Base-by-base conservation (phyloP, 2,888 invertebrate species). In the Sphaerophoria rueppellii region DNA sequence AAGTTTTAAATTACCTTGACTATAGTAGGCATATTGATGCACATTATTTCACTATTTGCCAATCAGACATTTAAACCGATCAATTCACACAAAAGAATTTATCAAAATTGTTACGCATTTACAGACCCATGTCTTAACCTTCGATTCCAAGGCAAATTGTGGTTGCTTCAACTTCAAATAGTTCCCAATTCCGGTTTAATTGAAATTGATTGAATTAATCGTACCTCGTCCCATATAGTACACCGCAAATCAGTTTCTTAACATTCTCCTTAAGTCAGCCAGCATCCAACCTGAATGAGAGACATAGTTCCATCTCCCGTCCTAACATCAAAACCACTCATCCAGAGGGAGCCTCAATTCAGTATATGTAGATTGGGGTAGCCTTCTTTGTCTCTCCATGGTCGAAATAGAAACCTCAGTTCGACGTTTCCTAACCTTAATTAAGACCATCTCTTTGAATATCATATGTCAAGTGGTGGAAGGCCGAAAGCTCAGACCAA, bases 361-460 rank as follows among this genome's bases (percentile, higher is more conserved):
- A 24, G 24, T 24, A 2, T 24, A 24, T 24, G 24, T 24, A 24
- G 24, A 24, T 24, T 24, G 32, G 35, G 6, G 4, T 32, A 9
- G 34, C 2, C 63, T 48, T 16, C 12, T 65, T 14, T 6, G 40
- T 67, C 67, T 67, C 67, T 67, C 54, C n/a, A 54, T 40, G 67
- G 67, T 67, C 35, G 46, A 55, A 69, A 50, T 48, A 54, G 37
- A 79, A 79, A 74, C 69, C 69, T 69, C 79, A 67, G 48, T 55
- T 79, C 55, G 60, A 61, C 61, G 48, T 24, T 50, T 79, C 50
- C 67, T 48, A 40, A 55, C 73, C 73, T 74, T 69, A 79, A 79
- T 79, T 79, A 79, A 69, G 63, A 60, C 73, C 67, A 54, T 54
- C 40, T 67, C 54, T 67, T 32, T 43, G 54, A 67, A 67, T 67